A percentile compares a stretch with the other conserved stretches of the same genome.
phyloP scores from a whole-genome alignment of 2,888 invertebrate species.

The Busseola fusca region DNA sequence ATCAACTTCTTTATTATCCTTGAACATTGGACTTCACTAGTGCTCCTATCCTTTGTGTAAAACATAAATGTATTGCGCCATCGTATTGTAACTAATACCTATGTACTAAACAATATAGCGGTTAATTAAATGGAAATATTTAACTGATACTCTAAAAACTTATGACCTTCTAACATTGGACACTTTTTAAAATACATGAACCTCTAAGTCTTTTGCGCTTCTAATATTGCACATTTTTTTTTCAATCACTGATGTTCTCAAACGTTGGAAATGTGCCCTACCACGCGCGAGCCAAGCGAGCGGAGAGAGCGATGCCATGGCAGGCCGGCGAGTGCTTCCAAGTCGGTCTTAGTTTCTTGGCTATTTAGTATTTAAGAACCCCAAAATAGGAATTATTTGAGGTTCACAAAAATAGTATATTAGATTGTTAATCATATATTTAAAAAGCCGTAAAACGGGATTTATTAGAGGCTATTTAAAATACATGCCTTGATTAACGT shows the following conservation, averaged over 20 bases:
- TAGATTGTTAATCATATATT: neutral
- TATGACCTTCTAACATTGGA: neutral
- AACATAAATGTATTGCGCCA: slow-evolving; percentile 18
- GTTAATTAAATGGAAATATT: slow-evolving; percentile 1
- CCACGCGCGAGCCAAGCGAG: neutral
- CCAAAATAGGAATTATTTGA: neutral
- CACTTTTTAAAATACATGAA: neutral
- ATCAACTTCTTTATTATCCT: neutral
- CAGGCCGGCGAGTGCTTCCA: no score
- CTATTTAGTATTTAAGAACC: no score
- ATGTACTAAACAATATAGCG: slow-evolving; percentile 2
- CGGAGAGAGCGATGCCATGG: neutral
- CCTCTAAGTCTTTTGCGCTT: neutral
- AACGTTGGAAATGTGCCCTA: no score
- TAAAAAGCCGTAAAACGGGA: neutral
- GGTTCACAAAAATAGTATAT: neutral
- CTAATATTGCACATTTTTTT: no score
- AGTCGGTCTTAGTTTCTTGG: no score
- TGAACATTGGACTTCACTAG: slow-evolving; percentile 1
- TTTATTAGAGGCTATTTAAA: neutral
- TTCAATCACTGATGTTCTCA: no score
- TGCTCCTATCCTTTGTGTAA: no score
- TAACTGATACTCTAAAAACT: neutral
- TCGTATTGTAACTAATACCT: slow-evolving; percentile 24
- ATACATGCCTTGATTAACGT: slow-evolving; percentile 5